Conservation (phyloP, 2,888 invertebrate species). For the Leucophenga montana region DNA sequence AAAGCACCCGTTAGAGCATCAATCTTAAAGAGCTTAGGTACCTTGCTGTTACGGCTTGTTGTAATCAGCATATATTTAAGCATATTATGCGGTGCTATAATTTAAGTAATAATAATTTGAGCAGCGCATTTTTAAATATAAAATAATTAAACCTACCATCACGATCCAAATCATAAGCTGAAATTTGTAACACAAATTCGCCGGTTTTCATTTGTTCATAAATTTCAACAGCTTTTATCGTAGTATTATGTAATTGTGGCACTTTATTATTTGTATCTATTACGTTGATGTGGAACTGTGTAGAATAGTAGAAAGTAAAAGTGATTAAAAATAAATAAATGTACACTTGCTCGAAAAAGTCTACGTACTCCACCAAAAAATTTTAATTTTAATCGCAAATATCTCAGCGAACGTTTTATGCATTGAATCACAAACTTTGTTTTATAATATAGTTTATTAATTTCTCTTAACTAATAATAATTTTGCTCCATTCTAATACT, state of each 20-base stretch:
- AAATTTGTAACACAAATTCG: conserved; percentile 63
- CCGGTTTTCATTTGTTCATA: conserved; percentile 75
- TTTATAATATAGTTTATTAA: too few relatives aligned
- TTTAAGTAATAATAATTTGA: too few relatives aligned
- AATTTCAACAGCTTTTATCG: conserved; percentile 69
- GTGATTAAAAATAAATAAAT: conserved; percentile 21
- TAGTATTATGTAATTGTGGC: conserved; percentile 72
- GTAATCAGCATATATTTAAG: conserved; percentile 74
- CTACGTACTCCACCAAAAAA: too few relatives aligned
- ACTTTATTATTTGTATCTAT: conserved; percentile 78
- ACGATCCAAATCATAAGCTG: conserved; percentile 76
- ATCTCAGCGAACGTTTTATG: too few relatives aligned
- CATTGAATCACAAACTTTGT: too few relatives aligned
- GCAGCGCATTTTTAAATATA: background rate
- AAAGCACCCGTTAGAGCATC: conserved; percentile 74
- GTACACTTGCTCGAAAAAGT: too few relatives aligned
- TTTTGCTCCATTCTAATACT: too few relatives aligned
- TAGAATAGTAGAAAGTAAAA: conserved; percentile 20
- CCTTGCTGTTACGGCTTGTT: conserved; percentile 73
- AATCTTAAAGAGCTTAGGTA: conserved; percentile 75
- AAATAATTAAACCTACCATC: conserved; percentile 73
- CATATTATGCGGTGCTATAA: conserved; percentile 74
- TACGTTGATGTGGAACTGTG: conserved; percentile 76
- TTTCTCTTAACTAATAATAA: too few relatives aligned
- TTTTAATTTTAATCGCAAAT: too few relatives aligned